Percentiles rank a stretch among this genome's conserved stretches.
phyloP scores from a whole-genome alignment of 2,888 invertebrate species.

The Drosophila meridionalis region DNA sequence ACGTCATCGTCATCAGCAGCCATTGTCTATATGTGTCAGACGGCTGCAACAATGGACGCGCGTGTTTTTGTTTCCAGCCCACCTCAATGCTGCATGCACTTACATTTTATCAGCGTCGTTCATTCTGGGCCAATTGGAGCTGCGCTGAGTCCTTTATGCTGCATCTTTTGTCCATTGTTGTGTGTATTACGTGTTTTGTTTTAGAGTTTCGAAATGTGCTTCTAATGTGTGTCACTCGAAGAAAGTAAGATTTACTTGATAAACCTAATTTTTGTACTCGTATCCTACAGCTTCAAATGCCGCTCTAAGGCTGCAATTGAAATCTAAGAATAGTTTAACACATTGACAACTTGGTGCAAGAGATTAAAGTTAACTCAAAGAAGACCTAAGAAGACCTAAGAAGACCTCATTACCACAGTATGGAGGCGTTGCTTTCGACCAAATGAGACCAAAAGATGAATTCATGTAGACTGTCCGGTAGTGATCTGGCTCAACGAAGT shows the following conservation, averaged over 20 bases:
- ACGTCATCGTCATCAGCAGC: conserved; percentile 13
- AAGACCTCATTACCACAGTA: no score
- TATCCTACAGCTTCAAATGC: not conserved
- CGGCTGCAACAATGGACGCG: conserved; percentile 56
- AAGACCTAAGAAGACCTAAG: not conserved
- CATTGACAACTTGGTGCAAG: not conserved
- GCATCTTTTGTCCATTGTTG: conserved; percentile 53
- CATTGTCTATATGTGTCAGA: conserved; percentile 54
- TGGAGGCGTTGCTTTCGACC: no score
- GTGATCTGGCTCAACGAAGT: no score
- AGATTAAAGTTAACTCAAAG: not conserved
- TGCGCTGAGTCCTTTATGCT: conserved; percentile 37
- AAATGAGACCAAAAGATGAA: no score
- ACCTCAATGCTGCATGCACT: conserved; percentile 11
- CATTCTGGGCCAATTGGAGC: conserved; percentile 57
- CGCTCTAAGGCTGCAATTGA: not conserved
- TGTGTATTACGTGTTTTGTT: conserved; percentile 36
- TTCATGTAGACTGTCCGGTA: no score
- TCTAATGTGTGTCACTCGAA: conserved; percentile 26
- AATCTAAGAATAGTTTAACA: not conserved
- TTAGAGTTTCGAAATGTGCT: conserved; percentile 30
- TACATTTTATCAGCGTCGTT: conserved; percentile 24
- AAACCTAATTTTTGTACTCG: not conserved
- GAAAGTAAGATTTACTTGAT: not conserved
- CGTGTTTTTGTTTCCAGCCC: conserved; percentile 10